These are phyloP conservation scores for Nasonia giraulti DNA, from an alignment of 1,140 invertebrate species.

Conservation along the genomic window DNA sequence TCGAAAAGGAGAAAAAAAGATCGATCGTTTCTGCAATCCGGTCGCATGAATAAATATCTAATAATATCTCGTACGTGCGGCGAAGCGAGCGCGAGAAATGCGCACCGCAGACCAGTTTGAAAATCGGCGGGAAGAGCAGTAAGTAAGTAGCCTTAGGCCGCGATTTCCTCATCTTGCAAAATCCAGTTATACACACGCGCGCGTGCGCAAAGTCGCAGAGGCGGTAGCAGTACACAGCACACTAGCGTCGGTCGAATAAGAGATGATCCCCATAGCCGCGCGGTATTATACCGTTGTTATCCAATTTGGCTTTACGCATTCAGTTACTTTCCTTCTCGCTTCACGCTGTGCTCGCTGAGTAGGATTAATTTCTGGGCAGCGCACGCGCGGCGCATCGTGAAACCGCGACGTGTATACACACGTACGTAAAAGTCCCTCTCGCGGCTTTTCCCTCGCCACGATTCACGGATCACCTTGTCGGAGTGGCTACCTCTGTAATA, in stretches of 20 bases:
- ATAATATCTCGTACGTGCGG: neutral
- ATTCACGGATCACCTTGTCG: constrained; percentile 3
- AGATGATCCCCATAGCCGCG: constrained; percentile 27
- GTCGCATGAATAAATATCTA: constrained; percentile 1
- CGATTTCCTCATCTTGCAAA: constrained; percentile 54
- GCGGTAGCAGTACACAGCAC: no score
- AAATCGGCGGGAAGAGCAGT: constrained; percentile 3
- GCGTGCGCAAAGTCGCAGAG: neutral
- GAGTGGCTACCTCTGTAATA: neutral
- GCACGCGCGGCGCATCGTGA: neutral
- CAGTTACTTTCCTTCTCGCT: constrained; percentile 66
- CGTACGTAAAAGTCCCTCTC: constrained; percentile 4
- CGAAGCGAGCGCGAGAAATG: neutral
- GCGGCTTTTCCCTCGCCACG: constrained; percentile 1
- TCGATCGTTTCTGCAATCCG: neutral
- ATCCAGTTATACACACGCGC: constrained; percentile 19
- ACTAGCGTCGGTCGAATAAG: neutral
- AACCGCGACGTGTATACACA: neutral
- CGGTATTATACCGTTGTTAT: constrained; percentile 56
- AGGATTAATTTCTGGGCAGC: constrained; percentile 63
- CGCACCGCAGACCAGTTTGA: neutral
- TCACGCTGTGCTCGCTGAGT: constrained; percentile 59
- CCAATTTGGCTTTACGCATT: constrained; percentile 70
- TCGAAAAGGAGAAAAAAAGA: neutral
- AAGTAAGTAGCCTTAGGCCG: neutral